These are phyloP conservation scores for Rhynchotus rufescens DNA, from an alignment of 2,797 vertebrate genomes.

Conservation along the genomic window DNA sequence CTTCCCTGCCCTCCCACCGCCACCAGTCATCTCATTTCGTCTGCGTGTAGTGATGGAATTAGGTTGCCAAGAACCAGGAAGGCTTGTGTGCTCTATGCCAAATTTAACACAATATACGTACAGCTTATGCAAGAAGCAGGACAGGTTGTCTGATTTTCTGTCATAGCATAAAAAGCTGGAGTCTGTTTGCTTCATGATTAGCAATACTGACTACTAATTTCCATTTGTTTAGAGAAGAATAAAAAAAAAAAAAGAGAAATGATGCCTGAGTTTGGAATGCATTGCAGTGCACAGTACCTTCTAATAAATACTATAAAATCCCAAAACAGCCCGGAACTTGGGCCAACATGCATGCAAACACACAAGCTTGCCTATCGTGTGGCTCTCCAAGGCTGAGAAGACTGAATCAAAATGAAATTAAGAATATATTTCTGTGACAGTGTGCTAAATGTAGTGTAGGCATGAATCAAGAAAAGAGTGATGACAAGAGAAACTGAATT, in stretches of 20 bases:
- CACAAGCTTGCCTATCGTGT: not conserved
- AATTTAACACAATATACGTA: slow-evolving; percentile 23
- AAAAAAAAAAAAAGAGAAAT: not conserved
- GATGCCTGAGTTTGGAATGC: not conserved
- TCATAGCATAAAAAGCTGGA: not conserved
- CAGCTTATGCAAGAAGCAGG: not conserved
- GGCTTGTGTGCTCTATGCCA: slow-evolving; percentile 4
- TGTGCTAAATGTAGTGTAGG: not conserved
- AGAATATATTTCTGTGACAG: not conserved
- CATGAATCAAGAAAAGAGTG: not conserved
- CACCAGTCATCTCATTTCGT: slow-evolving; percentile 6
- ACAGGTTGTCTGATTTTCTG: slow-evolving; percentile 18
- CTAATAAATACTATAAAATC: not conserved
- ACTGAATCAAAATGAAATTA: not conserved
- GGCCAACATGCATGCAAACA: not conserved
- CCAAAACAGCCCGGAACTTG: not conserved
- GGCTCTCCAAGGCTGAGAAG: not conserved
- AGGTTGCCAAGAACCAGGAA: slow-evolving; percentile 7
- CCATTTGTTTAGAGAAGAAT: not conserved
- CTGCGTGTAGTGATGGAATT: slow-evolving; percentile 21
- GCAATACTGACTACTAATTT: not conserved
- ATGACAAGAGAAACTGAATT: not conserved
- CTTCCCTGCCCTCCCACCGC: slow-evolving; percentile 1
- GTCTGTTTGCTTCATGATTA: not conserved
- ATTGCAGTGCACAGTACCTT: not conserved